Evolutionary conservation across 2,888 invertebrate genomes (phyloP), one percentile per base, ranked within the genome.

Genomic region (Cyclophora albipunctata): DNA sequence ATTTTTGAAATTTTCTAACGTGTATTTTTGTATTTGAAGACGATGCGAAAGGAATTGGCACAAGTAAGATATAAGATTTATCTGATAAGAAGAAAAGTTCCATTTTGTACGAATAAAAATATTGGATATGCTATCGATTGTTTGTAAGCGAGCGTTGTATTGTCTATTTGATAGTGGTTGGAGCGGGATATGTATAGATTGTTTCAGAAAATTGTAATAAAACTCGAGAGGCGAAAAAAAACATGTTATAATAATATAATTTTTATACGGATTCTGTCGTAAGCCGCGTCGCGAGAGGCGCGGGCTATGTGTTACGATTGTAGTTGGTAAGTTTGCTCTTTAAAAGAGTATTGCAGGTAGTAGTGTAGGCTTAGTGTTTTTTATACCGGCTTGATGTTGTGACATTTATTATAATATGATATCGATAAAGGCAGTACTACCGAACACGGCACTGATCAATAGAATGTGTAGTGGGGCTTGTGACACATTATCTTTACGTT

Each of bases 301-400:
- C 37, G 76, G 71, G 73, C 63, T 69, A 71, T 70, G 78, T 81
- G 81, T 87, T 87, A 86, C 85, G 85, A 84, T 80, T 59, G 56
- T 87, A 87, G 84, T 63, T 54, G 68, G 76, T 89, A 89, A 88
- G 88, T 83, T 78, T 75, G 73, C 89, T 89, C 89, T 89, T 87
- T 77, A 78, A 88, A 89, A 89, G 89, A 87, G 89, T 83, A 80
- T 85, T 84, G 84, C 84, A 87, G 84, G 84, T 84, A 87, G 87
- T 87, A 87, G 86, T 78, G 80, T 87, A 89, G 83, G 89, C 89
- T 89, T 89, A 89, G 87, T 86, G 88, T 87, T 89, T 89, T 81
- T 89, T 89, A 89, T 89, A 89, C 89, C 76, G 81, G 89, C 89
- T 89, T 89, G 85, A 88, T 89, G 89, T 89, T 89, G 89, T 89